Base-by-base conservation (phyloP, 2,113 vertebrate species). In the Trachemys scripta region DNA sequence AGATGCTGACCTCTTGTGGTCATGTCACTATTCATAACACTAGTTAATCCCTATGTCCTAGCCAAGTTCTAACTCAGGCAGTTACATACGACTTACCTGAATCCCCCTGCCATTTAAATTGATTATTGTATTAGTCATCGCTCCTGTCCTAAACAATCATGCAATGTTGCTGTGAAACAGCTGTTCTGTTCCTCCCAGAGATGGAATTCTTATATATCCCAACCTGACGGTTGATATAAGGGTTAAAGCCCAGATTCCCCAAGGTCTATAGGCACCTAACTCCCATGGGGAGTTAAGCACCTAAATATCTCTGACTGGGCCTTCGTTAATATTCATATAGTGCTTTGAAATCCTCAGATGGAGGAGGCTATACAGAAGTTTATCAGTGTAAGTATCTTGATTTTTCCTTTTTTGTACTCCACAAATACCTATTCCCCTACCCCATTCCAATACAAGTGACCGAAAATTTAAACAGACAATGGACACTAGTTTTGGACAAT, bases 141-240 rank as follows among this genome's bases (percentile, higher is more conserved):
- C 87, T 19, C 82, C 88, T 90, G 86, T 59, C 86, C 38, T 14
- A 78, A 45, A 76, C 24, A 14, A 57, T 72, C 80, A 49, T 62
- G 38, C 90, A 31, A 79, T 81, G 75, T 81, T 16, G 87, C 87
- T 85, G 57, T 4, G 83, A 59, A 94, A 92, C 93, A 94, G 96
- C 95, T 97, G 96, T 16, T 97, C 59, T 5, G 47, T 97, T 97
- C 95, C 86, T 97, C 81, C 75, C 35, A 57, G 59, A 95, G 89
- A 97, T 80, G 82, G 96, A 95, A 97, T 96, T 91, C 65, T 89
- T 93, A 88, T 93, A 84, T 47, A 96, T 94, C 75, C 83, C 4
- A 75, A 42, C 91, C 53, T 65, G 54, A 84, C 31, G 85, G 85
- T 29, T 89, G 75, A 89, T 76, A 5, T 8, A 59, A 80, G 42